Conservation (phyloP, 2,888 invertebrate genomes). For the Macrosiphum euphorbiae region DNA sequence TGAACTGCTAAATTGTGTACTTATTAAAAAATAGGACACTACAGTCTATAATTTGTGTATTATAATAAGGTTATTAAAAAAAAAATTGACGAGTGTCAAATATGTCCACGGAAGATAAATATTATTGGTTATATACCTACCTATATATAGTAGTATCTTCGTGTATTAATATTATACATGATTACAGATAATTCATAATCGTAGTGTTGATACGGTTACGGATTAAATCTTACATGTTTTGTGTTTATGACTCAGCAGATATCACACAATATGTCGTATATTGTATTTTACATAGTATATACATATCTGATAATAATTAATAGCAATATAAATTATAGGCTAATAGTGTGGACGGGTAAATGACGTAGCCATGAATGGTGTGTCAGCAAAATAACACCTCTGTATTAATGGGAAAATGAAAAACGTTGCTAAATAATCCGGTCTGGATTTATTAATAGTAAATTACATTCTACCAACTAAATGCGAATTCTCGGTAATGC, state of each 20-base stretch:
- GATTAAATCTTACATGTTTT: background rate
- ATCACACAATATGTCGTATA: background rate
- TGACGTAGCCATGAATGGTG: slow-evolving; percentile 18
- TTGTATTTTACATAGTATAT: background rate
- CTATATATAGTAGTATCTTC: background rate
- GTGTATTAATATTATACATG: background rate
- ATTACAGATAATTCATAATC: background rate
- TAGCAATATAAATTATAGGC: slow-evolving; percentile 5
- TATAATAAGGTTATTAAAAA: background rate
- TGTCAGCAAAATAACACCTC: slow-evolving; percentile 38
- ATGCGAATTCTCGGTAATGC: slow-evolving; percentile 21
- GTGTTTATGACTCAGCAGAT: background rate
- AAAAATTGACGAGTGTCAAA: background rate
- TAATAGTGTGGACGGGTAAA: slow-evolving; percentile 1
- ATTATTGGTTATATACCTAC: too few relatives aligned
- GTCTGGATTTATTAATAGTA: slow-evolving; percentile 35
- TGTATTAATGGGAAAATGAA: background rate
- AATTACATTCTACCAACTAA: slow-evolving; percentile 4
- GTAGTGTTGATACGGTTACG: background rate
- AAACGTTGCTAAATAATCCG: slow-evolving; percentile 43
- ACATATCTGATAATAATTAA: background rate
- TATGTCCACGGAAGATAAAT: too few relatives aligned
- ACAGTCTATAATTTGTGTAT: background rate
- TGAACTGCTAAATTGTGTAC: background rate
- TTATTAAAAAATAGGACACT: background rate